A percentile compares a stretch with the other conserved stretches of the same genome.
phyloP scores from a whole-genome alignment of 2,888 invertebrate genomes.

The Thera britannica region DNA sequence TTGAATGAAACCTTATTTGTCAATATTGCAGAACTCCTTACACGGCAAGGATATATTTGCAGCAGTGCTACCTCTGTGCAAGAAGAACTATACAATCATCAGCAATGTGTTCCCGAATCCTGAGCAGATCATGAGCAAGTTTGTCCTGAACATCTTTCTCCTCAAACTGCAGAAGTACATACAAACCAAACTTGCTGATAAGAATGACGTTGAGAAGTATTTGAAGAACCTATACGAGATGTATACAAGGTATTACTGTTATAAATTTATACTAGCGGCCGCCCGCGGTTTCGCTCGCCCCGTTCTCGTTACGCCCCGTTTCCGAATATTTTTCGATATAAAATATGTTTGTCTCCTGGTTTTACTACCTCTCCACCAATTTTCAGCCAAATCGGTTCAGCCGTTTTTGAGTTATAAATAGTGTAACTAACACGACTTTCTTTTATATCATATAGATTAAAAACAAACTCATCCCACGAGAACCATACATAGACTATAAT shows the following conservation, averaged over 20 bases:
- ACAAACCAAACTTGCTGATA: slow-evolving; percentile 91
- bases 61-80: slow-evolving; percentile 95
- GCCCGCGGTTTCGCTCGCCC: too few relatives aligned
- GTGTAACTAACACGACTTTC: too few relatives aligned
- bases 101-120: slow-evolving; percentile 97
- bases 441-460: too few relatives aligned
- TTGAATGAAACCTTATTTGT: neutral
- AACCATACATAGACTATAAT: too few relatives aligned
- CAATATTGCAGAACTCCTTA: slow-evolving; percentile 89
- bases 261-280: too few relatives aligned
- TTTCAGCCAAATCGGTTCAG: too few relatives aligned
- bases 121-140: slow-evolving; percentile 98
- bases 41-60: slow-evolving; percentile 95
- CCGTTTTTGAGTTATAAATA: too few relatives aligned
- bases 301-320: too few relatives aligned
- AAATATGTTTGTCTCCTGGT: too few relatives aligned
- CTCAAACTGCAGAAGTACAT: slow-evolving; percentile 94
- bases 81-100: slow-evolving; percentile 92
- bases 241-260: slow-evolving; percentile 96
- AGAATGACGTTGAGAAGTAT: slow-evolving; percentile 94
- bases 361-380: too few relatives aligned
- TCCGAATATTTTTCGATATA: too few relatives aligned
- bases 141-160: slow-evolving; percentile 97
- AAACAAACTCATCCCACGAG: too few relatives aligned
- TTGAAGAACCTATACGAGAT: slow-evolving; percentile 94